A percentile compares a stretch with the other conserved stretches of the same genome.
Evolutionary conservation across 2,113 vertebrate genomes (phyloP).

Genomic region (Dasyornis broadbenti): DNA sequence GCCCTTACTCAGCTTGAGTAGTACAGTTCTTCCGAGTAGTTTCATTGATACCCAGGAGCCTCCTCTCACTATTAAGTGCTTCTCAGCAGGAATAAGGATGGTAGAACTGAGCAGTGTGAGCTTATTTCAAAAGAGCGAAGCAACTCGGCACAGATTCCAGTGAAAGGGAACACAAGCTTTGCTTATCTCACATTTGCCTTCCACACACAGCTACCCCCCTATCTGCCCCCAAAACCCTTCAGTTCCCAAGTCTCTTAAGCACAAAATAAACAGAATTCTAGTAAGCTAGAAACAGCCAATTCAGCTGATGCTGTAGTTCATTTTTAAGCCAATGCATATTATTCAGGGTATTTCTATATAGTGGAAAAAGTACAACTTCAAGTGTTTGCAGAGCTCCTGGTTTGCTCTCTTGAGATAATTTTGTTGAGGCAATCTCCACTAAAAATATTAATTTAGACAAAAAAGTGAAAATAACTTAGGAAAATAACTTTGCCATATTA

Average conservation of each 20-base stretch:
- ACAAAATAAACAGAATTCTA: background rate
- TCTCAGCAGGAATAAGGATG: background rate
- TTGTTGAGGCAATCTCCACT: background rate
- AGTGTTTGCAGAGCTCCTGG: background rate
- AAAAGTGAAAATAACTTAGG: background rate
- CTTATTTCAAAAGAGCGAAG: background rate
- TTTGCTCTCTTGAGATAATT: background rate
- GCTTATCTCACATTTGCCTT: background rate
- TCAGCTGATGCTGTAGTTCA: background rate
- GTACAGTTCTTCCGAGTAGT: background rate
- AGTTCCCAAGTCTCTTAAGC: background rate
- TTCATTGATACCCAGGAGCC: background rate
- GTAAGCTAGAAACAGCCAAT: background rate
- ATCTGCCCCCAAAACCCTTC: background rate
- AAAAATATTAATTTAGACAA: background rate
- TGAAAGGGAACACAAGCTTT: background rate
- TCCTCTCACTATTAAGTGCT: background rate
- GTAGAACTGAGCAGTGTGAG: background rate
- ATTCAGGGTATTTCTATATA: background rate
- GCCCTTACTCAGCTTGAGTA: background rate
- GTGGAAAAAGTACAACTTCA: background rate
- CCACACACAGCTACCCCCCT: background rate
- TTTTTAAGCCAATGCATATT: background rate
- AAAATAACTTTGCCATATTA: background rate
- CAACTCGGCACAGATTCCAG: background rate